Base-by-base conservation (phyloP, 2,113 vertebrate genomes). In the Oreochromis tanganicae region DNA sequence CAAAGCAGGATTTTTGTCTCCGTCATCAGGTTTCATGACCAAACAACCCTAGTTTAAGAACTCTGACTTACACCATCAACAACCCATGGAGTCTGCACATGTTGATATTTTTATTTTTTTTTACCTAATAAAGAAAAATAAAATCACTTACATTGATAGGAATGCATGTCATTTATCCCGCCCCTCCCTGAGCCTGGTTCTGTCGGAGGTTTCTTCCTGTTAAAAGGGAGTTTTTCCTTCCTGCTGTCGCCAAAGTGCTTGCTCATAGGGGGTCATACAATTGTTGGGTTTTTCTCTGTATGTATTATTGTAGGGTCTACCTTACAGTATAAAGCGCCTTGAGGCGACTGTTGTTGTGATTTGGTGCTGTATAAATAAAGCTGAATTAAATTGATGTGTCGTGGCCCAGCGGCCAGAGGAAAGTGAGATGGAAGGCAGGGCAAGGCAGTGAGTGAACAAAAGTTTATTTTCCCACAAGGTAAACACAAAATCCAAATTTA, bases 191-290 rank as follows among this genome's bases (percentile, higher is more conserved):
- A 57, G 13, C 55, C 55, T 57, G 55, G 55, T 14, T 57, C 55
- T 29, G 0, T 12, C 1, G 4, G 24, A 29, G 55, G 24, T 57
- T 57, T 57, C 12, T 57, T 29, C 24, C 2, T 57, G 55, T 57
- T 57, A 57, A 29, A 57, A 14, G 55, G 55, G 55, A 57, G 55
- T 57, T 57, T 57, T 57, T 29, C 55, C 7, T 57, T 29, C 55
- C 55, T 24, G 29, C 55, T 57, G 55, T 57, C 12, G 3, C 24
- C 24, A 57, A 29, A 57, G 55, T 57, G 2, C 12, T 14, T 57
- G 24, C 12, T 57, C 55, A 0, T 57, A 57, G 24, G 6, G 0
- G 55, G 12, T 14, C 55, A 29, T 57, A 57, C 14, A 24, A 29
- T 57, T 57, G 24, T 57, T 27, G 55, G 24, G 55, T 7, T 57